Conservation (phyloP, 2,888 invertebrate species). For the Nasonovia ribisnigri region DNA sequence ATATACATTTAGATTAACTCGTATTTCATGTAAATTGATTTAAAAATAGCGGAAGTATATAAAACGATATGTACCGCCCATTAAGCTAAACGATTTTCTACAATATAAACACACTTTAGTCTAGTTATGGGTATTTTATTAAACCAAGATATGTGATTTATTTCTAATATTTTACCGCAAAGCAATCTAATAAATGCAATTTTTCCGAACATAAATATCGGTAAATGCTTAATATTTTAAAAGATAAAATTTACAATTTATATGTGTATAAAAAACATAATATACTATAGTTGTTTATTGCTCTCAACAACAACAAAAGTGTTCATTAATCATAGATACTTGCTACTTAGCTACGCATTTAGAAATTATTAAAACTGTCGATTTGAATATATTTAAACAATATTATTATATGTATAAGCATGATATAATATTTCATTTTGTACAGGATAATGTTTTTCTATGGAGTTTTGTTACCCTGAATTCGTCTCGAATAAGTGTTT, state of each 20-base stretch:
- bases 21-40: constrained; percentile 45
- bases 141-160: constrained; percentile 41
- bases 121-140: constrained; percentile 39
- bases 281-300: constrained; percentile 8
- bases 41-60: constrained; percentile 19
- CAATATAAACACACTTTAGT: constrained; percentile 27
- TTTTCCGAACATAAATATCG: constrained; percentile 44
- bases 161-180: constrained; percentile 28
- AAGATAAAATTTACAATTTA: constrained; percentile 31
- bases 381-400: neutral
- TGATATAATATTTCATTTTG: neutral
- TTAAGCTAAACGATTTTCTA: constrained; percentile 50
- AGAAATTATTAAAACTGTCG: neutral
- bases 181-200: constrained; percentile 38
- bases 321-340: neutral
- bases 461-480: neutral
- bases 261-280: neutral
- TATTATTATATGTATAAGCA: neutral
- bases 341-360: neutral
- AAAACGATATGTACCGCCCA: constrained; percentile 38
- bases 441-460: neutral
- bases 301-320: neutral
- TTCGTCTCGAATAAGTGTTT: neutral
- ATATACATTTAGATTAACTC: constrained; percentile 1
- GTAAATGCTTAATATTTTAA: constrained; percentile 33